Base-by-base conservation (phyloP, 2,797 vertebrate species). In the Adrianichthys oophorus region DNA sequence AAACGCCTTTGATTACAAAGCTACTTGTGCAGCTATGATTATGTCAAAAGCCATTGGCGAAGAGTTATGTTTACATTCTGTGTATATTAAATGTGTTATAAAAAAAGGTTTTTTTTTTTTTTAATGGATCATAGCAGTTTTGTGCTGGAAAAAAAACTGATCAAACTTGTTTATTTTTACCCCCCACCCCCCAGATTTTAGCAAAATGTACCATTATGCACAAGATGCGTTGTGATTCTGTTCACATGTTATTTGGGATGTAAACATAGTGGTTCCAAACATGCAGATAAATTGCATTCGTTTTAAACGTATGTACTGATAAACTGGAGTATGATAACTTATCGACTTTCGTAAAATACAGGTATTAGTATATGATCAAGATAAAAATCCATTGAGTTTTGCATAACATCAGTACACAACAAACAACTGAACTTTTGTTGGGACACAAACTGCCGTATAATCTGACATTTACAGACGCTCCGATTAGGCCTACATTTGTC, bases 381-480 rank as follows among this genome's bases (percentile, higher is more conserved):
- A 41, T 52, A 26, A 41, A 63, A 63, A 58, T 24, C 46, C 17
- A 5, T 58, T 1, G 19, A 17, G 13, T 74, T 43, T 32, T 48
- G 41, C 16, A 29, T 19, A 52, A 19, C 57, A 65, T 43, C 59
- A 60, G 37, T 6, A 50, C 69, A 66, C 52, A 2, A 5, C 40
- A 65, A 63, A 69, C 44, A 65, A 52, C 37, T 79, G 75, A 86
- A 83, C 81, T 85, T 84, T 76, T 72, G 61, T 26, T 26, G 26
- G 26, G 26, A 26, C 26, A 26, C 26, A 26, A 7, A 26, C 21
- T 74, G 65, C 79, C 80, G 74, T 82, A 71, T 32, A 32, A 32
- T 74, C 52, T 85, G 84, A 84, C 86, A 85, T 87, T 87, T 84
- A 78, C 62, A 68, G 72, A 71, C 66, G 74, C 79, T 84, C 65